phyloP scores from a whole-genome alignment of 2,888 invertebrate genomes.

The Eupithecia vulgata region DNA sequence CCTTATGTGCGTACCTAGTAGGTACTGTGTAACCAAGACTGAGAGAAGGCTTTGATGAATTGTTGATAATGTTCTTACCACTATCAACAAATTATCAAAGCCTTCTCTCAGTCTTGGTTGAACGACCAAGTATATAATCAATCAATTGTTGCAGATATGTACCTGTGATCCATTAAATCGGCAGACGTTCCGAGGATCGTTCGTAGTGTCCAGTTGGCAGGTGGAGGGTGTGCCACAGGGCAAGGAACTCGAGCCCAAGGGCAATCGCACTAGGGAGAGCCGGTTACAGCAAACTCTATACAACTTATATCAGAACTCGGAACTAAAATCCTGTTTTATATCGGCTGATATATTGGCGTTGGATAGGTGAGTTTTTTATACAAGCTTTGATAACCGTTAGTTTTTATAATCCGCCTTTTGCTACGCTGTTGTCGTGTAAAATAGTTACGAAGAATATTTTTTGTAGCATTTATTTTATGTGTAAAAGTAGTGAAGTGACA shows the following conservation, averaged over 20 bases:
- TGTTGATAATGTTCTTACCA: too few relatives aligned
- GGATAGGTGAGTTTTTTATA: constrained; percentile 87
- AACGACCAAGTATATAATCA: constrained; percentile 12
- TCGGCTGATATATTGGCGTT: constrained; percentile 92
- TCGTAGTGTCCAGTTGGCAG: constrained; percentile 90
- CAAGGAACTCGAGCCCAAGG: constrained; percentile 85
- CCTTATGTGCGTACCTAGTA: neutral
- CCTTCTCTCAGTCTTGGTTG: neutral
- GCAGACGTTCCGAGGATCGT: constrained; percentile 92
- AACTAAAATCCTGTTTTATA: constrained; percentile 89
- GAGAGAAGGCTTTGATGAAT: too few relatives aligned
- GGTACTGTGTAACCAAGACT: too few relatives aligned
- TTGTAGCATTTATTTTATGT: neutral
- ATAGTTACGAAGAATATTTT: neutral
- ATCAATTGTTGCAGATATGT: constrained; percentile 86
- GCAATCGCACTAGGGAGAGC: constrained; percentile 89
- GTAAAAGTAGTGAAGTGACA: neutral
- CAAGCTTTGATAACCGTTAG: neutral
- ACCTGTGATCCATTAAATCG: constrained; percentile 90
- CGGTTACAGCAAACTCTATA: constrained; percentile 91
- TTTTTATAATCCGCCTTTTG: constrained; percentile 1
- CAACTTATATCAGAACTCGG: constrained; percentile 89
- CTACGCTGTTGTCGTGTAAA: neutral
- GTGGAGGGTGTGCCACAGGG: constrained; percentile 85
- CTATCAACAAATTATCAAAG: neutral